Evolutionary conservation across 2,888 invertebrate genomes (phyloP).

Genomic region (Patella ulyssiponensis): DNA sequence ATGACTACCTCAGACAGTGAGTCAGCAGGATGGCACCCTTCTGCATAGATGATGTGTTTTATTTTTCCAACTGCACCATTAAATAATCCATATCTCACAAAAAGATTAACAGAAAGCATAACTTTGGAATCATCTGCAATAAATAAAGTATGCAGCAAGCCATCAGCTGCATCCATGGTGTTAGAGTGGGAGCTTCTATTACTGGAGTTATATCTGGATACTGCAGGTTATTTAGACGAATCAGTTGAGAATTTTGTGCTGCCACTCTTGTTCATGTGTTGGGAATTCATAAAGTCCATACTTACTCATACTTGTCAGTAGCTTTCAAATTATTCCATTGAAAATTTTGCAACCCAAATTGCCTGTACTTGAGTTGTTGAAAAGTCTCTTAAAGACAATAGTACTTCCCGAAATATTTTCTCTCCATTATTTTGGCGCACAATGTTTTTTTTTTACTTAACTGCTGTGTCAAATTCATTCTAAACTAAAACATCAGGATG

Average conservation of each 20-base stretch:
- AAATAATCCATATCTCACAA: conserved; percentile 38
- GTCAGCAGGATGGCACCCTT: conserved; percentile 27
- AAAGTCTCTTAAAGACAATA: conserved; percentile 16
- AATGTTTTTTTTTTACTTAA: conserved; percentile 25
- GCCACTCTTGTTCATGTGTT: conserved; percentile 31
- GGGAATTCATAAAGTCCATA: conserved; percentile 38
- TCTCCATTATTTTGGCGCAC: conserved; percentile 29
- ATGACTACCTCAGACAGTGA: conserved; percentile 41
- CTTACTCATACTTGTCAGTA: conserved; percentile 25
- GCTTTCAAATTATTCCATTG: background rate
- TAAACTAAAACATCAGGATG: conserved; percentile 40
- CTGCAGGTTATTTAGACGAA: conserved; percentile 27
- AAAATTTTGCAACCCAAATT: background rate
- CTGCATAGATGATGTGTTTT: conserved; percentile 36
- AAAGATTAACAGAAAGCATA: conserved; percentile 37
- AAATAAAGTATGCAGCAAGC: conserved; percentile 27
- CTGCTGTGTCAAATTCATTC: conserved; percentile 34
- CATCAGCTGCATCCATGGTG: conserved; percentile 16
- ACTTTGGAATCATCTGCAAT: conserved; percentile 35
- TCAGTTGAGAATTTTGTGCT: conserved; percentile 34
- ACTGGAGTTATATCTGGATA: conserved; percentile 17
- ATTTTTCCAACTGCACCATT: conserved; percentile 41
- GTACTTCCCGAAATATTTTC: conserved; percentile 21
- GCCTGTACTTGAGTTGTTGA: background rate
- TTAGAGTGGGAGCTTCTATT: background rate